These are phyloP conservation scores for Sebastes nivosus DNA, from an alignment of 2,797 vertebrate genomes.

Conservation along the genomic window DNA sequence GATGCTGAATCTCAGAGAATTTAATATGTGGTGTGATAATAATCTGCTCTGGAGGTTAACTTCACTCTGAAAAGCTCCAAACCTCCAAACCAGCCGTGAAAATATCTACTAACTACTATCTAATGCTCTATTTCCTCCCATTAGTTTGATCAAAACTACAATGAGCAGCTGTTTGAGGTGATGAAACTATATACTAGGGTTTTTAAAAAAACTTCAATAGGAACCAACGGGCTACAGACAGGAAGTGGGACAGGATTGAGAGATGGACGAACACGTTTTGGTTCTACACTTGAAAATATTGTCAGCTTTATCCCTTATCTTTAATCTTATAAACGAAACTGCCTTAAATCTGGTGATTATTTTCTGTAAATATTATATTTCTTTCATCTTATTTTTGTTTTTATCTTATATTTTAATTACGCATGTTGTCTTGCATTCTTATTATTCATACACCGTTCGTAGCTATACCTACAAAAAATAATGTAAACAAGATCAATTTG, in stretches of 20 bases:
- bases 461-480: too few relatives aligned
- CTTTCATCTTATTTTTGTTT: neutral
- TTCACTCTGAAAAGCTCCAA: conserved; percentile 1
- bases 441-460: too few relatives aligned
- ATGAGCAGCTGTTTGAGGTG: too few relatives aligned
- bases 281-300: too few relatives aligned
- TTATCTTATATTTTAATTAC: neutral
- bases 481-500: too few relatives aligned
- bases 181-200: neutral
- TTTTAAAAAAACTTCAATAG: neutral
- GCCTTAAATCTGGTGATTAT: neutral
- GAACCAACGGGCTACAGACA: neutral
- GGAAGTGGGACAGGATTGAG: neutral
- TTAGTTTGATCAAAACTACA: neutral
- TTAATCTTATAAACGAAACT: neutral
- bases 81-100: neutral
- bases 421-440: neutral
- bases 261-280: neutral
- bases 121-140: neutral
- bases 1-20: conserved; percentile 11
- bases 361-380: neutral
- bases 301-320: neutral
- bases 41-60: conserved; percentile 18
- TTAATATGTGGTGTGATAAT: conserved; percentile 43
- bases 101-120: neutral